These are phyloP conservation scores for Nudaria mundana DNA, from an alignment of 2,888 invertebrate genomes.

Conservation along the genomic window DNA sequence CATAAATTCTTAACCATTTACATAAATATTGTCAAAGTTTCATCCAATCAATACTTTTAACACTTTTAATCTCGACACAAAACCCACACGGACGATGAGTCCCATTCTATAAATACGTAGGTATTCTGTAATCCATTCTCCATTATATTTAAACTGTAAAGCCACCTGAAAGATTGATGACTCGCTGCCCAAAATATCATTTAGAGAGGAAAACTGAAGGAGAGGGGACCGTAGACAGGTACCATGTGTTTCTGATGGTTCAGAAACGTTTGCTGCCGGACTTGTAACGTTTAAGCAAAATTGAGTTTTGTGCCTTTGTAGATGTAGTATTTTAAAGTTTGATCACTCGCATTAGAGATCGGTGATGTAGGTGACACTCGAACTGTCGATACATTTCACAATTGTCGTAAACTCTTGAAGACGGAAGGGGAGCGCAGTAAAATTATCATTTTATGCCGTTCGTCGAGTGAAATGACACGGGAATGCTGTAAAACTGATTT, in stretches of 20 bases:
- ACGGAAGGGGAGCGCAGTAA: slow-evolving; percentile 79
- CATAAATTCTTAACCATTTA: too few relatives aligned
- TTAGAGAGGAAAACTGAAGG: slow-evolving; percentile 41
- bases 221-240: slow-evolving; percentile 36
- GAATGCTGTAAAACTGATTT: slow-evolving; percentile 81
- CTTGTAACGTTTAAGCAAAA: slow-evolving; percentile 27
- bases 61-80: too few relatives aligned
- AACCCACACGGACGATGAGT: slow-evolving; percentile 13
- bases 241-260: slow-evolving; percentile 65
- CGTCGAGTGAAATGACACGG: slow-evolving; percentile 80
- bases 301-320: slow-evolving; percentile 37
- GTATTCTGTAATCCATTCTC: slow-evolving; percentile 20
- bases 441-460: slow-evolving; percentile 81
- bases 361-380: slow-evolving; percentile 72
- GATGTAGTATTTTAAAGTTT: slow-evolving; percentile 34
- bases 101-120: slow-evolving; percentile 18
- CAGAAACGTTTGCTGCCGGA: slow-evolving; percentile 23
- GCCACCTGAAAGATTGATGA: slow-evolving; percentile 74
- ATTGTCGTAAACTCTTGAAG: slow-evolving; percentile 78
- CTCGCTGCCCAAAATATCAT: slow-evolving; percentile 63
- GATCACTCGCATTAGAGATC: slow-evolving; percentile 29
- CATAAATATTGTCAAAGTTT: too few relatives aligned
- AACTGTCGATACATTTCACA: slow-evolving; percentile 82
- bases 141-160: slow-evolving; percentile 48
- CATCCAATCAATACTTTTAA: slow-evolving; percentile 3